Evolutionary conservation across 2,113 vertebrate species (phyloP), one percentile per base, ranked within the genome.

Genomic region (Chaenocephalus aceratus): DNA sequence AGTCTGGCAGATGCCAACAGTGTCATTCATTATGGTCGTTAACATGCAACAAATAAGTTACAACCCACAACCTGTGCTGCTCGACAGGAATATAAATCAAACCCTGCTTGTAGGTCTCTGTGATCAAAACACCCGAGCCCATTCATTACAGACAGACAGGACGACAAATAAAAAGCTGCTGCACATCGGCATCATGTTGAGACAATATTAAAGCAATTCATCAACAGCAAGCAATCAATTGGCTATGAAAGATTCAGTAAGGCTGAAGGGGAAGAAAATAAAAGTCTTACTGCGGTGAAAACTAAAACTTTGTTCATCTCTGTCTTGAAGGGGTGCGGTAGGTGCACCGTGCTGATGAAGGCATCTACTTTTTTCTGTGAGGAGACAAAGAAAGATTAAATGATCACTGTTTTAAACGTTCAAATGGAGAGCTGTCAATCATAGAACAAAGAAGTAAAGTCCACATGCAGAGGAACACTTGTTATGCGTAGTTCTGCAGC

Each of bases 291-390:
- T 96, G 95, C 96, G 10, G 98, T 98, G 83, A 99, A 98, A 69
- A 98, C 95, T 57, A 97, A 65, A 77, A 99, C 95, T 86, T 91
- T 97, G 86, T 97, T 98, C 1, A 44, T n/a, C 36, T 94, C 90
- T 0, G 91, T 94, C 4, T 85, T 86, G 46, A 98, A 96, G 9
- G 91, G 88, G 77, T 97, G 87, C 0, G 97, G 97, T 2, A 99
- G 84, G 26, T 92, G 78, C 53, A 99, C 68, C 0, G 84, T 94
- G 76, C 95, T 94, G 65, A 95, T 78, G 86, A 99, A 99, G 0
- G 92, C 80, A 10, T 97, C 96, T 53, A 99, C 86, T 82, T 88
- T 96, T 96, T 95, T 99, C 98, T 99, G 88, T 14, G 1, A 89
- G 34, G 76, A 64, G 26, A 5, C 3, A 41, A 54, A 63, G 56